A percentile compares a stretch with the other conserved stretches of the same genome.
Conservation (phyloP, 2,797 vertebrate species). For the Podarcis siculus region DNA sequence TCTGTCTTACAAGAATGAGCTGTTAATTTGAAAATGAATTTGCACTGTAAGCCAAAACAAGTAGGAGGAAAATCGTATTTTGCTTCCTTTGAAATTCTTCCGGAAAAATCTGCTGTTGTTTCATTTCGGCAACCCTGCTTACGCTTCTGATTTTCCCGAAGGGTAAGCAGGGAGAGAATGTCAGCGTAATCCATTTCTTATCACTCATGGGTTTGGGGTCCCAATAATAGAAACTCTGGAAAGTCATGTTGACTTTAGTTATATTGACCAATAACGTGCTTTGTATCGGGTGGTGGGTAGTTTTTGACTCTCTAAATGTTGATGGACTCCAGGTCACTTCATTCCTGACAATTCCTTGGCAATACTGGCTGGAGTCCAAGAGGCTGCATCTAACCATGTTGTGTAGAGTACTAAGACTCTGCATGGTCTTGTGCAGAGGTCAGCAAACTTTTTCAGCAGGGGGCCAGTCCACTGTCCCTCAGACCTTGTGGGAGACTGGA, state of each 20-base stretch:
- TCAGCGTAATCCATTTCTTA: conserved; percentile 52
- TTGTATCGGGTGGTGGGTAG: neutral
- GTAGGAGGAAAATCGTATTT: neutral
- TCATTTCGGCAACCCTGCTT: neutral
- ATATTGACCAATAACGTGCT: neutral
- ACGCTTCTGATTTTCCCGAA: conserved; percentile 27
- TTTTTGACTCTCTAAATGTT: too few relatives aligned
- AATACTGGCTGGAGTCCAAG: too few relatives aligned
- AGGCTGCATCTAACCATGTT: too few relatives aligned
- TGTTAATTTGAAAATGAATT: neutral
- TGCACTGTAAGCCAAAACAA: neutral
- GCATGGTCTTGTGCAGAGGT: neutral
- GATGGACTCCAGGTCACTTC: too few relatives aligned
- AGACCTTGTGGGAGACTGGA: too few relatives aligned
- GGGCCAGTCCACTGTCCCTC: too few relatives aligned
- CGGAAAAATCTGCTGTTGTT: neutral
- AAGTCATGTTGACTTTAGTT: neutral
- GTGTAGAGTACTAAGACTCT: neutral
- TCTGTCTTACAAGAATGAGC: neutral
- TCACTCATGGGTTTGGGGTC: conserved; percentile 35
- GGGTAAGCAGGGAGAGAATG: conserved; percentile 37
- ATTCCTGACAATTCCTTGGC: too few relatives aligned
- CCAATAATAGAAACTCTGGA: neutral
- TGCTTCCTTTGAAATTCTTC: neutral
- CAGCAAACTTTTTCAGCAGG: too few relatives aligned